These are phyloP conservation scores for Cantharis rustica DNA, from an alignment of 2,888 invertebrate genomes.

Conservation along the genomic window DNA sequence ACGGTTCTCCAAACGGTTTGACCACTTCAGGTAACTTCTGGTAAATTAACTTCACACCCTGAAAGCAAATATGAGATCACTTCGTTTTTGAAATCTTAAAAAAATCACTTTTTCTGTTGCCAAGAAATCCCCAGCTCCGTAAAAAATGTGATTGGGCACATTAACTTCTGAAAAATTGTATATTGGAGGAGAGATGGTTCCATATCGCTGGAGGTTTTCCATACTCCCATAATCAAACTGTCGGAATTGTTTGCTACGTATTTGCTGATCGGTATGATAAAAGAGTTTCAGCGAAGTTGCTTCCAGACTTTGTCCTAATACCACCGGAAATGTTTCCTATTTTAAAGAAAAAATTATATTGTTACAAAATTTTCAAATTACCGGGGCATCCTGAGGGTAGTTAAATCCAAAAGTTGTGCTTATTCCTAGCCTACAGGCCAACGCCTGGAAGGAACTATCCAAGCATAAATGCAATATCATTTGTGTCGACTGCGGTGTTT, in stretches of 20 bases:
- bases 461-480: neutral
- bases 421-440: neutral
- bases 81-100: neutral
- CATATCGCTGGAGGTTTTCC: slow-evolving; percentile 58
- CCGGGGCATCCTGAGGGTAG: neutral
- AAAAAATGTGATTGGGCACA: slow-evolving; percentile 64
- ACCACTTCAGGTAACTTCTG: slow-evolving; percentile 44
- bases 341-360: neutral
- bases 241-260: slow-evolving; percentile 52
- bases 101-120: slow-evolving; percentile 60
- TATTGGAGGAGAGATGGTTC: slow-evolving; percentile 59
- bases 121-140: slow-evolving; percentile 67
- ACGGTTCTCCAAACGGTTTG: slow-evolving; percentile 38
- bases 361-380: neutral
- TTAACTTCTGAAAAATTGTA: slow-evolving; percentile 65
- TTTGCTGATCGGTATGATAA: neutral
- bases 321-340: neutral
- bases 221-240: slow-evolving; percentile 62
- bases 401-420: neutral
- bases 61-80: slow-evolving; percentile 30
- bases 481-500: neutral
- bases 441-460: neutral
- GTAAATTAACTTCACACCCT: slow-evolving; percentile 52
- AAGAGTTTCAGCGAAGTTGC: neutral
- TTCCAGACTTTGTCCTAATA: neutral